phyloP scores from a whole-genome alignment of 2,113 vertebrate genomes.

The Pelusios castaneus region DNA sequence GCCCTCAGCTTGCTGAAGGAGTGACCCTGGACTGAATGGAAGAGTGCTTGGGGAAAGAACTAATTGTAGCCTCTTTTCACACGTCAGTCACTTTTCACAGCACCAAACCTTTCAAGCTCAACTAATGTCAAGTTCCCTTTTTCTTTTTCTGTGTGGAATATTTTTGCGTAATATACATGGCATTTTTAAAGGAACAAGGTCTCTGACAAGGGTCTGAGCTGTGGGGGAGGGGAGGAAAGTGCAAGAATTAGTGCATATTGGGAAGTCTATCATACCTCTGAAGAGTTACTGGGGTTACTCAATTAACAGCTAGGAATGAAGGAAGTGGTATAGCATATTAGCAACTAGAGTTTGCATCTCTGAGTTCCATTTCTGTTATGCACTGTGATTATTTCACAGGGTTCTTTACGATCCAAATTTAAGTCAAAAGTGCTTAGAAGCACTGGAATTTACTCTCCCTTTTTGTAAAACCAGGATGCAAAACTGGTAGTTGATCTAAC shows the following conservation, averaged over 20 bases:
- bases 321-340: conserved; percentile 55
- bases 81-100: conserved; percentile 83
- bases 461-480: fast-evolving
- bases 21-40: conserved; percentile 80
- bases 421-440: background rate
- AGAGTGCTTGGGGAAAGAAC: conserved; percentile 83
- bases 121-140: conserved; percentile 77
- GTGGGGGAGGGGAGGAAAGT: conserved; percentile 47
- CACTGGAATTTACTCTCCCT: fast-evolving
- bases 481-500: fast-evolving
- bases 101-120: conserved; percentile 79
- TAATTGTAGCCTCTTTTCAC: conserved; percentile 89
- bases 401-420: background rate
- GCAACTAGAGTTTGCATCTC: conserved; percentile 55
- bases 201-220: conserved; percentile 41
- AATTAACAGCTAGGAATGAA: conserved; percentile 69
- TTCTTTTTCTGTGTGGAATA: conserved; percentile 66
- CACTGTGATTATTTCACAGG: background rate
- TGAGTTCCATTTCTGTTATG: conserved; percentile 56
- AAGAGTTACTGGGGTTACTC: conserved; percentile 66
- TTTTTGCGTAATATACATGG: conserved; percentile 66
- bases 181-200: conserved; percentile 70
- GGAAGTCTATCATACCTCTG: conserved; percentile 45
- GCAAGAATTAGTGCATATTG: conserved; percentile 23
- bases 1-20: conserved; percentile 76